Evolutionary conservation across 2,888 invertebrate genomes (phyloP).

Genomic region (Plagodis pulveraria): DNA sequence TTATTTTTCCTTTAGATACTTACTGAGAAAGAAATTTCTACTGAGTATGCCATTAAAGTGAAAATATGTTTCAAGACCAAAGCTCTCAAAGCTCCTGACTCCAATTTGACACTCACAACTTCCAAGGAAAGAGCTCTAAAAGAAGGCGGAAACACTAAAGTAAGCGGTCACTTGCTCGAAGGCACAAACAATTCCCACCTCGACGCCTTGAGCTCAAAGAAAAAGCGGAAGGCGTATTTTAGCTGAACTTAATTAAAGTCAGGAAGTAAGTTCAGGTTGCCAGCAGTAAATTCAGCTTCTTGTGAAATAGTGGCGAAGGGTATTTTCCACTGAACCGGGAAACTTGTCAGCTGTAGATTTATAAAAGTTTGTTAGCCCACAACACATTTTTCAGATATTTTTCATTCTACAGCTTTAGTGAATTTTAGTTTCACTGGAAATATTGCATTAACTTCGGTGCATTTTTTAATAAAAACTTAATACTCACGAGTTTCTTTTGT

Average conservation of each 20-base stretch:
- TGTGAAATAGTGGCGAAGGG: slow-evolving; percentile 26
- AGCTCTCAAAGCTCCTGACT: neutral
- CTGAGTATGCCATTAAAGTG: neutral
- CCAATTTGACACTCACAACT: slow-evolving; percentile 6
- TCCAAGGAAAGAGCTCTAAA: slow-evolving; percentile 11
- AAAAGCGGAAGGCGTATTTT: slow-evolving; percentile 28
- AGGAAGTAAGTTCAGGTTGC: slow-evolving; percentile 27
- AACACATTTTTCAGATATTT: too few relatives aligned
- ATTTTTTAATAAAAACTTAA: too few relatives aligned
- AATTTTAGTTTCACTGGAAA: too few relatives aligned
- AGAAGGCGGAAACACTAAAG: slow-evolving; percentile 21
- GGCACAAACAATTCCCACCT: slow-evolving; percentile 26
- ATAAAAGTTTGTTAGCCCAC: slow-evolving; percentile 2
- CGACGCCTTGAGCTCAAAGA: slow-evolving; percentile 23
- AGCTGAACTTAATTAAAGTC: slow-evolving; percentile 32
- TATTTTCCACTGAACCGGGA: slow-evolving; percentile 14
- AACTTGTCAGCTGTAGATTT: slow-evolving; percentile 15
- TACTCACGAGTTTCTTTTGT: too few relatives aligned
- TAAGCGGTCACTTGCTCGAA: slow-evolving; percentile 22
- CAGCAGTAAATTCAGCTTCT: slow-evolving; percentile 28
- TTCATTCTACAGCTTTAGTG: too few relatives aligned
- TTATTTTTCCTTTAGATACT: too few relatives aligned
- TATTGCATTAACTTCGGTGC: too few relatives aligned
- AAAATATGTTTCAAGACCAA: neutral
- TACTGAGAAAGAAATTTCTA: too few relatives aligned